Conservation (phyloP, 2,888 invertebrate species). For the Lepidochrysops patricia region DNA sequence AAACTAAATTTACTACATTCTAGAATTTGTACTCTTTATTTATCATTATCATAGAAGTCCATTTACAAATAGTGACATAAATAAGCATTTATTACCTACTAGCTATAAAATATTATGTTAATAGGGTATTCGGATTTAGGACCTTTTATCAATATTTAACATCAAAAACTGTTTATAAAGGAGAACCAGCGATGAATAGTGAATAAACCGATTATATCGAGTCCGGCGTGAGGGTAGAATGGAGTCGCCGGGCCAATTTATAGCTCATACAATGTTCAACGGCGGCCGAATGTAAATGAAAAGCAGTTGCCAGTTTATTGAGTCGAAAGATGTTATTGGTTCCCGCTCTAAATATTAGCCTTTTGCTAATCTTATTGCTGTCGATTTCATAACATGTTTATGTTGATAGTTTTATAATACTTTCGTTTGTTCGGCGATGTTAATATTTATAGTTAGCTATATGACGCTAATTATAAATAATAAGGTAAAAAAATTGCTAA, state of each 20-base stretch:
- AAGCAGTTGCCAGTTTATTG: constrained; percentile 41
- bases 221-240: constrained; percentile 26
- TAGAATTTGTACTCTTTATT: not conserved
- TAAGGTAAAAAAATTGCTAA: too few species aligned
- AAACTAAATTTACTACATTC: not conserved
- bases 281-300: constrained; percentile 42
- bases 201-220: constrained; percentile 12
- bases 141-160: not conserved
- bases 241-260: constrained; percentile 41
- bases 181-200: constrained; percentile 23
- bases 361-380: constrained; percentile 8
- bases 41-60: not conserved
- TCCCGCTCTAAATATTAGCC: constrained; percentile 24
- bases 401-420: not conserved
- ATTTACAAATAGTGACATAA: not conserved
- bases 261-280: constrained; percentile 38
- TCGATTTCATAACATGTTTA: too few species aligned
- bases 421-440: too few species aligned
- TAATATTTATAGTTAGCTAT: too few species aligned
- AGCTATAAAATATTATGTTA: too few species aligned
- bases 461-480: too few species aligned
- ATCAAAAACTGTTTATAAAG: not conserved
- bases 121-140: not conserved
- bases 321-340: constrained; percentile 38
- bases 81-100: not conserved